Base-by-base conservation (phyloP, 2,888 invertebrate species). In the Acleris laterana region DNA sequence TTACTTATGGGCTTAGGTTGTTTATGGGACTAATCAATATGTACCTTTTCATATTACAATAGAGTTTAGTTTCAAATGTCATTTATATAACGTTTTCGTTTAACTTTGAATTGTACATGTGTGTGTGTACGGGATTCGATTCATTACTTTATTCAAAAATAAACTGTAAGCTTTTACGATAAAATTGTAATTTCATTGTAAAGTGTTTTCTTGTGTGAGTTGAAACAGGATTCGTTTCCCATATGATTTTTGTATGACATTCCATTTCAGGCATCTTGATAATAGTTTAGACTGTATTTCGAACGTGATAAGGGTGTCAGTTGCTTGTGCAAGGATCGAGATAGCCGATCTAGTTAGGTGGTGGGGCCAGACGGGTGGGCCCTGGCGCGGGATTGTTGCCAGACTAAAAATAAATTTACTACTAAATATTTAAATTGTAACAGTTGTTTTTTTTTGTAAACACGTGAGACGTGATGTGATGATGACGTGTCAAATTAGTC, bases 221-320 rank as follows among this genome's bases (percentile, higher is more conserved):
- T 70, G 74, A 82, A 89, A 89, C 89, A 85, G 88, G 89, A 89
- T 89, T 86, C 74, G 80, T 80, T 85, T 87, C 88, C 88, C 89
- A 90, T 89, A 90, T 89, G 89, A 89, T 89, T 88, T 88, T 85
- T 87, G 88, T 89, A 82, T 86, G 82, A 82, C 88, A 90, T 89
- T 89, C 88, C 88, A 78, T 81, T 79, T 74, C 72, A 61, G 70
- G 63, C 58, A 51, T 56, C 16, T 20, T 17, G 22, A 64, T 68
- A 28, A 58, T 53, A 77, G 71, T 77, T 71, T 80, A 28, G 56
- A 57, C 69, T 73, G 62, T 85, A 79, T 19, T 0, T 0, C 0
- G 0, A 0, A 0, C 0, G 0, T 0, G 0, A 22, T 80, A 84
- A 73, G 71, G 80, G 72, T 62, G n/a, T 69, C 71, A 74, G 74